Base-by-base conservation (phyloP, 2,113 vertebrate species). In the Ranitomeya variabilis region DNA sequence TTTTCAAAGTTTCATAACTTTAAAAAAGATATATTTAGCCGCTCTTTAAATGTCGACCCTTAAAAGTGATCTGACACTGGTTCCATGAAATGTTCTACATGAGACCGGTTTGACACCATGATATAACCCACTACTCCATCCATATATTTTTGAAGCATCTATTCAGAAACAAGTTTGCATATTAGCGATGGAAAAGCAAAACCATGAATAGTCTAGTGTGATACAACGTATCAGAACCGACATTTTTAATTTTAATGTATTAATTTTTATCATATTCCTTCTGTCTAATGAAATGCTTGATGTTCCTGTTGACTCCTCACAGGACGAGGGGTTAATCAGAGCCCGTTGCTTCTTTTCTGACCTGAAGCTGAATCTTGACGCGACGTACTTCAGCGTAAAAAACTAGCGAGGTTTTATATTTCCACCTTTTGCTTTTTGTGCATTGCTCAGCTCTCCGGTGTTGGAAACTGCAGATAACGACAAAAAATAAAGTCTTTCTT, bases 301-400 rank as follows among this genome's bases (percentile, higher is more conserved):
- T 79, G 79, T 87, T 87, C 85, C 85, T 69, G 85, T 79, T 87
- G 59, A 87, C 85, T 67, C 55, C 52, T 87, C 85, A 80, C 76
- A 19, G 76, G 57, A 62, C 57, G 60, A 79, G 13, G 54, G 21
- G 67, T 67, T 87, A 67, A 87, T 87, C 76, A 67, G 60, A 31
- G 74, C 74, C 85, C 26, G 74, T 87, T 67, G 85, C 76, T 87
- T 52, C 60, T 26, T 79, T 80, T 87, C 85, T 87, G 85, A 76
- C 85, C 85, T 67, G 23, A 21, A 80, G 85, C 85, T 66, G 74
- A 87, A 66, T 87, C 60, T 45, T 87, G 76, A 67, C 60, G 23
- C 76, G 54, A 80, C 78, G 76, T 55, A 66, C 60, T 66, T 86
- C 76, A 67, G 45, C 60, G 80, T 87, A 54, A 80, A 80, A 78